A percentile compares a stretch with the other conserved stretches of the same genome.
Evolutionary conservation across 2,888 invertebrate species (phyloP).

Genomic region (Bombylius discolor): DNA sequence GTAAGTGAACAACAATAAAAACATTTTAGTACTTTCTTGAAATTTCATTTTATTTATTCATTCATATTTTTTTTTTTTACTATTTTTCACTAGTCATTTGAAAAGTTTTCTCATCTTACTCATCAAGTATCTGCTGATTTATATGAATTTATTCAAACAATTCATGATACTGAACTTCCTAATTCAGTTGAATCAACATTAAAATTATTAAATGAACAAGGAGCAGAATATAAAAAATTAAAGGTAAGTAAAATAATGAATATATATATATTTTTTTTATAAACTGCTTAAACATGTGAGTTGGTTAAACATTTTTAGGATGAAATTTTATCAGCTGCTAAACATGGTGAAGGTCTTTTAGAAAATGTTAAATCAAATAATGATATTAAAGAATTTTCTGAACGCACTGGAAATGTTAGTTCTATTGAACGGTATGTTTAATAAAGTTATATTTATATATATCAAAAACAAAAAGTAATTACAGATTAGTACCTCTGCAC

Average conservation of each 20-base stretch:
- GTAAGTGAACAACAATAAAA: slow-evolving; percentile 43
- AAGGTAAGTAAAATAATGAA: slow-evolving; percentile 23
- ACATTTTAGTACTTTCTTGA: not conserved
- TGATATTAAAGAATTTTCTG: slow-evolving; percentile 45
- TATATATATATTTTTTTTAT: no score
- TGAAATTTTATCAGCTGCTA: slow-evolving; percentile 73
- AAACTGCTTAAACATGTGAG: no score
- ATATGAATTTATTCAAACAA: slow-evolving; percentile 73
- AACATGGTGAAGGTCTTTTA: slow-evolving; percentile 78
- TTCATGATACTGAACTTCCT: slow-evolving; percentile 86
- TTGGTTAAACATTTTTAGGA: slow-evolving; percentile 39
- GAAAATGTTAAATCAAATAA: slow-evolving; percentile 53
- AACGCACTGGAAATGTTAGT: slow-evolving; percentile 74
- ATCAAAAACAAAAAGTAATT: not conserved
- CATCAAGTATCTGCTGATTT: slow-evolving; percentile 78
- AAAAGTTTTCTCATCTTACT: slow-evolving; percentile 85
- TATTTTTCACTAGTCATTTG: slow-evolving; percentile 59
- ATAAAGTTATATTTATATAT: not conserved
- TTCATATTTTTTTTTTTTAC: slow-evolving; percentile 5
- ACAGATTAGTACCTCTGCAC: slow-evolving; percentile 32
- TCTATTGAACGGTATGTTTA: slow-evolving; percentile 73
- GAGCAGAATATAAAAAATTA: slow-evolving; percentile 46
- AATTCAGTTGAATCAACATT: slow-evolving; percentile 86
- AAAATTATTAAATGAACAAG: slow-evolving; percentile 72
- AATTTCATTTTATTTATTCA: not conserved